Conservation (phyloP, 2,113 vertebrate genomes). For the Bostrychus sinensis region DNA sequence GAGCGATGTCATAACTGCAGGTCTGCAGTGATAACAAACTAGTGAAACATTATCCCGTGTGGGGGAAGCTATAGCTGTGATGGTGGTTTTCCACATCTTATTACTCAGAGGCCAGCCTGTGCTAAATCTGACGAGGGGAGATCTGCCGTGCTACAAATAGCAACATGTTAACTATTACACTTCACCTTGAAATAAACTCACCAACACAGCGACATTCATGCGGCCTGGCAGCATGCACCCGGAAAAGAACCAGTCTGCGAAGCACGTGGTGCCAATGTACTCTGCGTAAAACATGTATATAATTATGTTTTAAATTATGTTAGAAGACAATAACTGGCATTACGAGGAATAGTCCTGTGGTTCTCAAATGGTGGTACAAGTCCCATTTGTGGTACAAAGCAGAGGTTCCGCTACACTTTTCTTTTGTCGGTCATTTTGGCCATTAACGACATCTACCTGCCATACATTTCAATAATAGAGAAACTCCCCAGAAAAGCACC, state of each 20-base stretch:
- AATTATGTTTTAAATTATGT: background rate
- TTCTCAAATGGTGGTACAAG: too few species aligned
- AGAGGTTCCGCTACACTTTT: too few species aligned
- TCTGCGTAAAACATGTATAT: constrained; percentile 8
- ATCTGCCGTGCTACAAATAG: constrained; percentile 43
- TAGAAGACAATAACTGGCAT: too few species aligned
- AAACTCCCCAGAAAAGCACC: too few species aligned
- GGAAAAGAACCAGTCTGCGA: background rate
- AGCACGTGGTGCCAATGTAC: constrained; percentile 13
- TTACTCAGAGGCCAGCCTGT: constrained; percentile 16
- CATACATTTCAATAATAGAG: too few species aligned
- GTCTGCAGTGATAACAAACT: constrained; percentile 4
- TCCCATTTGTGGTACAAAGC: too few species aligned
- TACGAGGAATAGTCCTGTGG: too few species aligned
- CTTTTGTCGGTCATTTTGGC: too few species aligned
- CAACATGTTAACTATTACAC: constrained; percentile 36
- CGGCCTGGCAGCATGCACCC: background rate
- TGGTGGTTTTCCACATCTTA: constrained; percentile 14
- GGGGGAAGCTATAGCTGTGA: background rate
- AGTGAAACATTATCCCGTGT: constrained; percentile 10
- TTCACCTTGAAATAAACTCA: constrained; percentile 30
- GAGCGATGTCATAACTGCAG: background rate
- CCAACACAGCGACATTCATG: constrained; percentile 1
- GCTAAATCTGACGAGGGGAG: constrained; percentile 37
- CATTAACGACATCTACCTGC: too few species aligned